Base-by-base conservation (phyloP, 2,888 invertebrate species). In the Tupiocoris notatus region DNA sequence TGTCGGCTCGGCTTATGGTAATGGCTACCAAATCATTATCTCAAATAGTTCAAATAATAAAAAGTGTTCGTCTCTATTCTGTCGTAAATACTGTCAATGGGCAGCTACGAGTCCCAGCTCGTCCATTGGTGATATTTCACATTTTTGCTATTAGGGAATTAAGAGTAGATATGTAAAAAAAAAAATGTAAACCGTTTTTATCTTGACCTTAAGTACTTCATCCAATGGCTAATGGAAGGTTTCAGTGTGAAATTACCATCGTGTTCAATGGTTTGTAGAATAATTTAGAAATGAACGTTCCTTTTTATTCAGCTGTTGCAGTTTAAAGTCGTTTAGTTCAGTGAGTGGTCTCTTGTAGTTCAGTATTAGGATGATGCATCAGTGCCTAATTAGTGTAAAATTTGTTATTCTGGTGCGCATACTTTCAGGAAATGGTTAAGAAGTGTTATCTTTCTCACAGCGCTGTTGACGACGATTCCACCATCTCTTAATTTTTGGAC, bases 61-160 rank as follows among this genome's bases (percentile, higher is more conserved):
- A n/a, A n/a, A n/a, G n/a, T n/a, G n/a, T n/a, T n/a, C n/a, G n/a
- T n/a, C n/a, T n/a, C n/a, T n/a, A n/a, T n/a, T n/a, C n/a, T n/a
- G n/a, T n/a, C 12, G 39, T 12, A 75, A 78, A 78, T 78, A 63
- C 57, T 74, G 68, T 57, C 77, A 78, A 78, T 78, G 77, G 77
- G 62, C 78, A 67, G 66, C 68, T 77, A 76, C 58, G 78, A 78
- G 78, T 78, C 78, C 78, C 78, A 78, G 75, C 73, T 78, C 64
- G 73, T 67, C 75, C 77, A 76, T 78, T 77, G 77, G 75, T 65
- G 63, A 18, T 78, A 74, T 73, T 73, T 62, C 39, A 22, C 57
- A 24, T 20, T 59, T 23, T 71, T 64, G 39, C 39, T 23, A 17
- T 21, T 75, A 65, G 56, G 20, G 54, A 20, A 56, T 39, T 39